Percentiles rank a stretch among this genome's conserved stretches.
Conservation (phyloP, 2,797 vertebrate genomes). For the Alosa sapidissima region DNA sequence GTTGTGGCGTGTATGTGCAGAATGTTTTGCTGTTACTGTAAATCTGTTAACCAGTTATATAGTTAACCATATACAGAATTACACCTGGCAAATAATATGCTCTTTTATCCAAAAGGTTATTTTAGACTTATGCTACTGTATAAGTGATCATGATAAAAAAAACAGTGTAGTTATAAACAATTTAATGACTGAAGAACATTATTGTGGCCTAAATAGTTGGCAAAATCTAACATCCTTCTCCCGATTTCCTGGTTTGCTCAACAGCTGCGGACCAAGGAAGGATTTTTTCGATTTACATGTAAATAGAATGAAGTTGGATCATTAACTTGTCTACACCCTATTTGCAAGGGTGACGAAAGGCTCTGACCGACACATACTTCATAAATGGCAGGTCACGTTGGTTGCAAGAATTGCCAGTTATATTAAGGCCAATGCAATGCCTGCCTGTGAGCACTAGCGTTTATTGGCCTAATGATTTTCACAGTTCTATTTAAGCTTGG, state of each 20-base stretch:
- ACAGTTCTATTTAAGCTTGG: background rate
- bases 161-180: background rate
- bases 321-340: background rate
- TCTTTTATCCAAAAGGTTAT: background rate
- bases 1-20: background rate
- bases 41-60: too few relatives aligned
- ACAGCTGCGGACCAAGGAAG: background rate
- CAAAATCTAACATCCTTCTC: background rate
- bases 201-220: background rate
- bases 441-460: background rate
- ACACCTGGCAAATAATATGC: too few relatives aligned
- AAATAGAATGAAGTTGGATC: background rate
- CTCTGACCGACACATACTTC: background rate
- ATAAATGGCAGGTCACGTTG: background rate
- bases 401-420: background rate
- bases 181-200: background rate
- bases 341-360: background rate
- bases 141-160: too few relatives aligned
- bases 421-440: background rate
- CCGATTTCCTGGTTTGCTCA: background rate
- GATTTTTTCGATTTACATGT: background rate
- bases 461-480: background rate
- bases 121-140: background rate
- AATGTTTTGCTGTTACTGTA: background rate
- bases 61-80: background rate